Conservation (phyloP, 1,140 invertebrate species). For the Drosophila miranda region DNA sequence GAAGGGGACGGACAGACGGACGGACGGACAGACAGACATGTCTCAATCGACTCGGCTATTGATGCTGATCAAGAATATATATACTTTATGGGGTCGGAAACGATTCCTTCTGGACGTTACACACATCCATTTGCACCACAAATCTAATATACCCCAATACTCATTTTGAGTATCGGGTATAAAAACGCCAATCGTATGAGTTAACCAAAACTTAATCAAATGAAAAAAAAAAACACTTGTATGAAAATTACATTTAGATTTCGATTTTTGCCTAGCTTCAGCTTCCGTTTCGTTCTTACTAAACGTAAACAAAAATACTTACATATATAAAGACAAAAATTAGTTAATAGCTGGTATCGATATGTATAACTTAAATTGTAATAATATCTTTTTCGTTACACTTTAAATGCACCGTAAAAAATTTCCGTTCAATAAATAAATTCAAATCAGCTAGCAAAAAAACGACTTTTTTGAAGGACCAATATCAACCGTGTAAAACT, state of each 20-base stretch:
- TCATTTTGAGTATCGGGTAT: too few species aligned
- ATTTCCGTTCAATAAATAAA: conserved; percentile 69
- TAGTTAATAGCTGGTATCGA: conserved; percentile 58
- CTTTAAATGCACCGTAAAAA: conserved; percentile 59
- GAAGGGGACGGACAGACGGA: too few species aligned
- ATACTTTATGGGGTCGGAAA: too few species aligned
- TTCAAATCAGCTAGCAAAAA: conserved; percentile 51
- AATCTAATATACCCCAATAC: too few species aligned
- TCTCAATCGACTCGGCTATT: too few species aligned
- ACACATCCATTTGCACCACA: too few species aligned
- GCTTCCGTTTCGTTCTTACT: conserved; percentile 51
- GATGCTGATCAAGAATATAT: too few species aligned
- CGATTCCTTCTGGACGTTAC: too few species aligned
- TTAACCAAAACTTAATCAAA: conserved; percentile 46
- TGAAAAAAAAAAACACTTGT: conserved; percentile 21
- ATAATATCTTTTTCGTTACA: conserved; percentile 51
- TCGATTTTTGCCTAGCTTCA: conserved; percentile 53
- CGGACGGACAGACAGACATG: too few species aligned
- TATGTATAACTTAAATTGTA: conserved; percentile 46
- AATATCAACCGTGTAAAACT: too few species aligned
- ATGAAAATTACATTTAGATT: conserved; percentile 48
- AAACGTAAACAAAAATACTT: conserved; percentile 37
- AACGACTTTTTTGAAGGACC: not conserved
- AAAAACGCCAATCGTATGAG: conserved; percentile 50
- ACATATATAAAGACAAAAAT: conserved; percentile 54